Evolutionary conservation across 2,888 invertebrate genomes (phyloP), one percentile per base, ranked within the genome.

Genomic region (Drosophila mercatorum): DNA sequence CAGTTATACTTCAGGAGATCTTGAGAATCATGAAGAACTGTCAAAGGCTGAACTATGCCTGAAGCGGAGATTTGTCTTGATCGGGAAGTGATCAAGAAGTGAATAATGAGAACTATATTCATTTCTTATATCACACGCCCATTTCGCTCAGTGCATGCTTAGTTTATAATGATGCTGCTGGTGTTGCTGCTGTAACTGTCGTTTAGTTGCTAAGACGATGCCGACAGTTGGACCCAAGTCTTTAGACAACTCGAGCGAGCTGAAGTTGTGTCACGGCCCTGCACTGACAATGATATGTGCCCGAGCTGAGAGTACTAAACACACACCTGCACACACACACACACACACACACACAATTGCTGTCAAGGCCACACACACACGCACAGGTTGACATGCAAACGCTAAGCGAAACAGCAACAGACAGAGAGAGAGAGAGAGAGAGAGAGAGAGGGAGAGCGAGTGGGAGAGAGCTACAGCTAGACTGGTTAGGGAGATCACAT

Each of bases 231-330:
- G 90, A 86, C 86, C 80, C 53, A 76, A 79, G 83, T 85, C 89
- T 83, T 83, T 88, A 88, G 83, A 88, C 88, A 82, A 88, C 76
- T 88, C 90, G 82, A 85, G 86, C 68, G 87, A 86, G 85, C 88
- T 85, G 74, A 62, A 84, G 88, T 80, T 81, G 65, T 77, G 81
- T 67, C 84, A 78, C 84, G 81, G 84, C 57, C 68, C 59, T 77
- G 81, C 73, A 72, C 89, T 84, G 83, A 84, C 83, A 84, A 84
- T 84, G 83, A 84, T 84, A 88, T 84, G 89, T 88, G 72, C 80
- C 69, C 61, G 38, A 67, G 72, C 40, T 72, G 64, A 62, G 68
- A 72, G 81, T 71, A 40, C 41, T 49, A 60, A 40, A 12, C 55
- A 51, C 36, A 43, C 49, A 49, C 52, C 43, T 38, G 53, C 47